Conservation (phyloP, 1,140 invertebrate genomes). For the Aphaenogaster ashmeadi region DNA sequence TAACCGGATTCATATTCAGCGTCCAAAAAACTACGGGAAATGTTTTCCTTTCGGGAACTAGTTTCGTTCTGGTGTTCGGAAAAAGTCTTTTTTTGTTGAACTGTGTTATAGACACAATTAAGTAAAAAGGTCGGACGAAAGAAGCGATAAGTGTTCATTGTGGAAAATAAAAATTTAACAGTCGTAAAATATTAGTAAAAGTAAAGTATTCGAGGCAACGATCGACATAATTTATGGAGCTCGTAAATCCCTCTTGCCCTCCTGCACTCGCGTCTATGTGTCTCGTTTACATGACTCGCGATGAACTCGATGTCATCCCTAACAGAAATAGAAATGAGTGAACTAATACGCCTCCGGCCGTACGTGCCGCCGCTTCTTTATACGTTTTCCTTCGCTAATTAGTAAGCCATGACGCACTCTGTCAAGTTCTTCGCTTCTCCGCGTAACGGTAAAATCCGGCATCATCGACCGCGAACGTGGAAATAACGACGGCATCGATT, state of each 20-base stretch:
- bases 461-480: constrained; percentile 37
- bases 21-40: too few species aligned
- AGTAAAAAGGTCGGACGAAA: background rate
- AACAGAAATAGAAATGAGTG: constrained; percentile 54
- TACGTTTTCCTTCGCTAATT: constrained; percentile 51
- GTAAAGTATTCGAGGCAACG: background rate
- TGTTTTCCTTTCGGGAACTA: too few species aligned
- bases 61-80: too few species aligned
- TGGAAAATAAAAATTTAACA: background rate
- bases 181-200: background rate
- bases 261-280: background rate
- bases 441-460: constrained; percentile 67
- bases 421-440: constrained; percentile 42
- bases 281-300: background rate
- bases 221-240: background rate
- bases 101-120: background rate
- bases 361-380: constrained; percentile 8
- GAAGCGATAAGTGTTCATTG: background rate
- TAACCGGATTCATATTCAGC: too few species aligned
- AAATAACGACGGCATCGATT: constrained; percentile 40
- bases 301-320: constrained; percentile 9
- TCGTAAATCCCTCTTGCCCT: background rate
- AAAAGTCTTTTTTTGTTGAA: too few species aligned
- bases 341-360: constrained; percentile 5
- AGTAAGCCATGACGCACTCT: constrained; percentile 59